A percentile compares a stretch with the other conserved stretches of the same genome.
Evolutionary conservation across 1,140 invertebrate genomes (phyloP).

Genomic region (Phymastichus coffea): DNA sequence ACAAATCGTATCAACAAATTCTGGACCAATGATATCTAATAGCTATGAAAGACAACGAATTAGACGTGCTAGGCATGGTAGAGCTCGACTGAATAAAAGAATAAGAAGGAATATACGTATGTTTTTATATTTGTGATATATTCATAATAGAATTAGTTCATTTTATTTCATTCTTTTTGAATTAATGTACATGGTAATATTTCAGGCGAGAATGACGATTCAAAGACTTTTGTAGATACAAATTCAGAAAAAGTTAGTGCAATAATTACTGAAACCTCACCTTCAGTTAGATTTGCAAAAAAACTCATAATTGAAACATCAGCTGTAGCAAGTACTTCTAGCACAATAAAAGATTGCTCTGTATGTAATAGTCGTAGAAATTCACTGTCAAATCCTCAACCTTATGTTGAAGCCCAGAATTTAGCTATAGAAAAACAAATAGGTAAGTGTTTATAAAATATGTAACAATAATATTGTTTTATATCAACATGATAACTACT

Average conservation of each 20-base stretch:
- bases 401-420: neutral
- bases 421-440: constrained; percentile 17
- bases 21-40: constrained; percentile 46
- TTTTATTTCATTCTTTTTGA: neutral
- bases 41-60: constrained; percentile 43
- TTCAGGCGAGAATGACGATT: constrained; percentile 43
- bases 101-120: constrained; percentile 44
- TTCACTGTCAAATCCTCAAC: neutral
- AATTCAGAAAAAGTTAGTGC: constrained; percentile 19
- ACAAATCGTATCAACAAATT: constrained; percentile 81
- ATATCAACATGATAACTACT: neutral
- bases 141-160: constrained; percentile 6
- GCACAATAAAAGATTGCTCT: neutral
- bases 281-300: constrained; percentile 51
- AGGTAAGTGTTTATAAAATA: constrained; percentile 13
- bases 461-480: neutral
- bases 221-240: constrained; percentile 50
- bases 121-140: neutral
- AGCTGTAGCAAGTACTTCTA: constrained; percentile 6
- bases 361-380: neutral
- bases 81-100: constrained; percentile 46
- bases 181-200: neutral
- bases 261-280: constrained; percentile 38
- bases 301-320: constrained; percentile 47
- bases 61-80: constrained; percentile 41